Conservation (phyloP, 1,140 invertebrate genomes). For the Cyclargus thomasi region DNA sequence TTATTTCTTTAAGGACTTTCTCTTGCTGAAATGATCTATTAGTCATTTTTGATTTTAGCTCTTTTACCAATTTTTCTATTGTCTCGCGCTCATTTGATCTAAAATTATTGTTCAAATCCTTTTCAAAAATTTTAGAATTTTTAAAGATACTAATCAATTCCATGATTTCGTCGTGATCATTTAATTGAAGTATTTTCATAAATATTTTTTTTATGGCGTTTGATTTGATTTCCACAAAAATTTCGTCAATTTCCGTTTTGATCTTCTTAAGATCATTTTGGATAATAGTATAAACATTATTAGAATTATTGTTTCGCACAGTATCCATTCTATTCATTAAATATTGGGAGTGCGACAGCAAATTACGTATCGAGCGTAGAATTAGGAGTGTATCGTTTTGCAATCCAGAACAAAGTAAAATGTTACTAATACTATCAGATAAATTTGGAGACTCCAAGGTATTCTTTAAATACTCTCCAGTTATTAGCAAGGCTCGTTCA, state of each 20-base stretch:
- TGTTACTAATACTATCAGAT: neutral
- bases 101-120: neutral
- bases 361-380: slow-evolving; percentile 6
- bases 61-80: neutral
- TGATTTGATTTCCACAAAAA: neutral
- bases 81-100: neutral
- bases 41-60: neutral
- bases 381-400: neutral
- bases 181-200: neutral
- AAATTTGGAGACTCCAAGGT: slow-evolving; percentile 2
- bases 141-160: neutral
- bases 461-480: slow-evolving; percentile 12
- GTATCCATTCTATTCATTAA: neutral
- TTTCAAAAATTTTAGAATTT: neutral
- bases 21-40: slow-evolving; percentile 1
- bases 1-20: neutral
- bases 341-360: neutral
- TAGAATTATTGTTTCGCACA: neutral
- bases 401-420: slow-evolving; percentile 6
- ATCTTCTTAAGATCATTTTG: slow-evolving; percentile 10
- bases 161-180: neutral
- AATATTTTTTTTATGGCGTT: neutral
- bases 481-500: neutral
- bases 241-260: neutral
- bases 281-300: neutral